Evolutionary conservation across 2,797 vertebrate species (phyloP).

Genomic region (Hirundo rustica): DNA sequence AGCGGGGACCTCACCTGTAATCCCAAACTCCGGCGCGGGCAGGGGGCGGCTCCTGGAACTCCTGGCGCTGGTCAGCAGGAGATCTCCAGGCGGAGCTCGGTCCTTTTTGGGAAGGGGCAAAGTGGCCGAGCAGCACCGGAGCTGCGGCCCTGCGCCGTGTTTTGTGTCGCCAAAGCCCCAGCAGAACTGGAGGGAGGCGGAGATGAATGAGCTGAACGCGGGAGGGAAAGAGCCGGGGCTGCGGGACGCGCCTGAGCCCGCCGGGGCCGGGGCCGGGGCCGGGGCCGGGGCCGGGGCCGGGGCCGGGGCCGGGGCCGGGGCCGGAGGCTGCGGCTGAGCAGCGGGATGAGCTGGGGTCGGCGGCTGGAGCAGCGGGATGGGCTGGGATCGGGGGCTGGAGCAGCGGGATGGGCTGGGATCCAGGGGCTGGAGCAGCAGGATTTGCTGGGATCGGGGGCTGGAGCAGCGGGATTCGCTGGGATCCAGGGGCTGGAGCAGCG

Average conservation of each 20-base stretch:
- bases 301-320: too few species aligned
- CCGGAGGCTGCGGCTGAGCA: rapidly evolving
- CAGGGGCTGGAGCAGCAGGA: neutral
- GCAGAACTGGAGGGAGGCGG: neutral
- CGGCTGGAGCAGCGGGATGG: too few species aligned
- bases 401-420: neutral
- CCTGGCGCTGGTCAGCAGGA: rapidly evolving
- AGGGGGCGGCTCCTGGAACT: neutral
- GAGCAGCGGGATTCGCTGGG: too few species aligned
- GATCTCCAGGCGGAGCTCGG: rapidly evolving
- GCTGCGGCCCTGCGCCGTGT: rapidly evolving
- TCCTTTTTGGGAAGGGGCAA: neutral
- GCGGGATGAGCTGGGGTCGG: too few species aligned
- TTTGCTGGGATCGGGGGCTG: rapidly evolving
- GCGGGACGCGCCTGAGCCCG: neutral
- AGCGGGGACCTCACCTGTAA: rapidly evolving
- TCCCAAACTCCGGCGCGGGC: rapidly evolving
- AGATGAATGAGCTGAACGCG: too few species aligned
- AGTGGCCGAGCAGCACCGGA: neutral
- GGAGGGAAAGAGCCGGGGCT: neutral
- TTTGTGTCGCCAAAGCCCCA: rapidly evolving
- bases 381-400: too few species aligned
- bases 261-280: too few species aligned
- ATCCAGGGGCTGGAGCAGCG: neutral
- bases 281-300: too few species aligned